Conservation (phyloP, 1,140 invertebrate genomes). For the Bombyx mandarina region DNA sequence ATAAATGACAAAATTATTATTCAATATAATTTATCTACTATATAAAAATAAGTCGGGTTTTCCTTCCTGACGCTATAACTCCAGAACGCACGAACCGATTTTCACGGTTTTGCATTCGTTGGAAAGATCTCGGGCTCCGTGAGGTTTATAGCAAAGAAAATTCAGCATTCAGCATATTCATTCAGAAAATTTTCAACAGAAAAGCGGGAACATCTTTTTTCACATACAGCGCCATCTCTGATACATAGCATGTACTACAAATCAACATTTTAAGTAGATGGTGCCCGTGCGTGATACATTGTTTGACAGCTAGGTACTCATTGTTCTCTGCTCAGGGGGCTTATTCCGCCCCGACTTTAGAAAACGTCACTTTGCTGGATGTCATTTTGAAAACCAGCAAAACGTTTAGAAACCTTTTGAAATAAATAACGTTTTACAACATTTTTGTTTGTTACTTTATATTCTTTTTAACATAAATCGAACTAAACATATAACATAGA, state of each 20-base stretch:
- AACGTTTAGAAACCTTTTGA: too few relatives aligned
- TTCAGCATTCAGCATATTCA: not conserved
- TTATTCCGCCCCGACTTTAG: not conserved
- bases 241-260: too few relatives aligned
- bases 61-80: too few relatives aligned
- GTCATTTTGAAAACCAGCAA: too few relatives aligned
- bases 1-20: too few relatives aligned
- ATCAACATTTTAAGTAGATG: not conserved
- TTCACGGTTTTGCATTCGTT: conserved; percentile 16
- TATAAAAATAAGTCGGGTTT: too few relatives aligned
- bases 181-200: conserved; percentile 7
- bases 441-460: too few relatives aligned
- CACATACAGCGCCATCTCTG: conserved; percentile 9
- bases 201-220: conserved; percentile 10
- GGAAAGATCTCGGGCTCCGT: conserved; percentile 12
- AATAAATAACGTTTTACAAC: too few relatives aligned
- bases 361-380: too few relatives aligned
- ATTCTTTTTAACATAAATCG: too few relatives aligned
- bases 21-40: too few relatives aligned
- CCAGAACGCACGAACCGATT: conserved; percentile 4
- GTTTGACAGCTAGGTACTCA: conserved; percentile 17
- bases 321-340: conserved; percentile 22
- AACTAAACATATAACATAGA: too few relatives aligned
- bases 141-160: conserved; percentile 12
- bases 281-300: not conserved